Percentiles rank a stretch among this genome's conserved stretches.
Evolutionary conservation across 2,113 vertebrate genomes (phyloP).

Genomic region (Anseranas semipalmata): DNA sequence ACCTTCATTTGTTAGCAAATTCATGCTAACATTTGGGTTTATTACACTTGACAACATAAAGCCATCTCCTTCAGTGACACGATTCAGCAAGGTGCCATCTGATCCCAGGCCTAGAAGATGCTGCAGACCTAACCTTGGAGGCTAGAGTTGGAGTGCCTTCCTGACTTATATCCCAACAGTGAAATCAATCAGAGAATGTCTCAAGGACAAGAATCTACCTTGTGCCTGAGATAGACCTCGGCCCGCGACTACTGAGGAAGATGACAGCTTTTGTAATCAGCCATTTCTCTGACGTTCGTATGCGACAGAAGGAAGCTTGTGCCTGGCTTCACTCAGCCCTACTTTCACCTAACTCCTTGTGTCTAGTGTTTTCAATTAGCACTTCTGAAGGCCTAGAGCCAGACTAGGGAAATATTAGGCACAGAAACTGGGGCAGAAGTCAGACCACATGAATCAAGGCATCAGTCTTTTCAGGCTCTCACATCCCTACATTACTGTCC

Average conservation of each 20-base stretch:
- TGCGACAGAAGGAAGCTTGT: background rate
- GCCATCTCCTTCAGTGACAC: background rate
- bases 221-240: background rate
- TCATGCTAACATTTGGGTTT: constrained; percentile 38
- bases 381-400: background rate
- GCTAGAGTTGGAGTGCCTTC: background rate
- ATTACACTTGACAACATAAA: constrained; percentile 46
- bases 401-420: background rate
- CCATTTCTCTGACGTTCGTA: background rate
- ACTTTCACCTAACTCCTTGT: background rate
- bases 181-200: background rate
- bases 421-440: constrained; percentile 39
- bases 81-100: background rate
- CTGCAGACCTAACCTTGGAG: background rate
- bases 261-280: background rate
- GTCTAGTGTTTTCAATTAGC: constrained; percentile 38
- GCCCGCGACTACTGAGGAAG: background rate
- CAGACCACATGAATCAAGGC: background rate
- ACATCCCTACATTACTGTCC: background rate
- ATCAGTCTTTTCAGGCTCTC: background rate
- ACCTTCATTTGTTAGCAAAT: constrained; percentile 71
- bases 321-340: background rate
- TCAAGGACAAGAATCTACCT: background rate
- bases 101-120: fast-evolving
- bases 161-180: background rate